Evolutionary conservation across 2,888 invertebrate genomes (phyloP), one percentile per base, ranked within the genome.

Genomic region (Sinhomidia bicolor): DNA sequence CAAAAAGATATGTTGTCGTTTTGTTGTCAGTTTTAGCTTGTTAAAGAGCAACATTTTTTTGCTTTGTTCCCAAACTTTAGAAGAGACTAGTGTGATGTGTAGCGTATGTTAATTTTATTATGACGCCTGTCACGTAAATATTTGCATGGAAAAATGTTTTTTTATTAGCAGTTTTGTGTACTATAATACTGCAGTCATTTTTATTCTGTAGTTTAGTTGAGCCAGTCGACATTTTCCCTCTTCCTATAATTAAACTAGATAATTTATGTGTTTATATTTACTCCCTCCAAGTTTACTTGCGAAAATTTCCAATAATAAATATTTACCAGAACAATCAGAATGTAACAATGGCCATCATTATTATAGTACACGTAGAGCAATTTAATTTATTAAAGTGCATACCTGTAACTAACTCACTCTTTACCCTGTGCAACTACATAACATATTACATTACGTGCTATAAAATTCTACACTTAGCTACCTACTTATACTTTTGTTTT

Each of bases 191-290:
- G 68, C 32, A 54, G 23, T 20, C 12, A 71, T 54, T 82, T 82
- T 20, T 20, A 36, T 79, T 60, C n/a, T n/a, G n/a, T n/a, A n/a
- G n/a, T n/a, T 26, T 7, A 26, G 32, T 41, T 60, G 26, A 76
- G 74, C 14, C 81, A 68, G 20, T 82, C 82, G 51, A 74, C 51
- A n/a, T 6, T 78, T 81, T 87, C 36, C 87, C 87, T 87, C 87
- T 87, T 87, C 87, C 87, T 87, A 82, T 87, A 76, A 82, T 87
- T 76, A 87, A 87, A 76, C 32, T 51, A 36, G 12, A 68, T 23
- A n/a, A 44, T 17, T 44, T 71, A 71, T 44, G 7, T 71, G 62
- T 44, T 10, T 44, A 12, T 17, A 23, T 23, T 17, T n/a, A 47
- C 12, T 9, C 47, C 29, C 7, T 9, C 51, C 14, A 26, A 26